Conservation (phyloP, 2,113 vertebrate species). For the Nesospiza acunhae region DNA sequence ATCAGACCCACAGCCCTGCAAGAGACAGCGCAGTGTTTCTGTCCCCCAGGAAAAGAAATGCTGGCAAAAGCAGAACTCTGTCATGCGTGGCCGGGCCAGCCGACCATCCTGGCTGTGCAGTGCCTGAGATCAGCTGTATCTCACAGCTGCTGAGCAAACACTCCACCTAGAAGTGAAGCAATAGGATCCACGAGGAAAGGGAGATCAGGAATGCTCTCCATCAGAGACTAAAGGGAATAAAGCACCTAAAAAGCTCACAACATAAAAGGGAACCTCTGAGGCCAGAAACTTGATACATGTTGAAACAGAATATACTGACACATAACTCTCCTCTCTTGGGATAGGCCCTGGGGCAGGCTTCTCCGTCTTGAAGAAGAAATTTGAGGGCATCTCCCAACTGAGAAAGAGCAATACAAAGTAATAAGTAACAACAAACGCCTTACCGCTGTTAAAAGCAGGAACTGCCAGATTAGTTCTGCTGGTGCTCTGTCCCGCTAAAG, state of each 20-base stretch:
- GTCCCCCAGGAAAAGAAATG: background rate
- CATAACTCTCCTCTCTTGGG: background rate
- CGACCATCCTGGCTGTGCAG: background rate
- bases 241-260: background rate
- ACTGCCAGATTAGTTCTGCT: background rate
- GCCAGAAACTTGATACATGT: background rate
- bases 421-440: background rate
- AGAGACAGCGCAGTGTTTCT: fast-evolving
- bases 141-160: background rate
- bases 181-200: background rate
- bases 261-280: background rate
- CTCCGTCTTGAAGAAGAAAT: background rate
- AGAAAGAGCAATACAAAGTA: background rate
- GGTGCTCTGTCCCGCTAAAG: background rate
- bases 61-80: background rate
- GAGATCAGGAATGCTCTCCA: background rate
- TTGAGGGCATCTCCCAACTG: background rate
- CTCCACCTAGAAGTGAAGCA: constrained; percentile 3
- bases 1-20: fast-evolving
- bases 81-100: fast-evolving
- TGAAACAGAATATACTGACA: background rate
- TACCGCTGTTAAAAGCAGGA: background rate
- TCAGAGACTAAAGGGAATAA: background rate
- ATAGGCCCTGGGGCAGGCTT: background rate
- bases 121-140: background rate